phyloP scores from a whole-genome alignment of 2,113 vertebrate species.

The Cebus imitator region DNA sequence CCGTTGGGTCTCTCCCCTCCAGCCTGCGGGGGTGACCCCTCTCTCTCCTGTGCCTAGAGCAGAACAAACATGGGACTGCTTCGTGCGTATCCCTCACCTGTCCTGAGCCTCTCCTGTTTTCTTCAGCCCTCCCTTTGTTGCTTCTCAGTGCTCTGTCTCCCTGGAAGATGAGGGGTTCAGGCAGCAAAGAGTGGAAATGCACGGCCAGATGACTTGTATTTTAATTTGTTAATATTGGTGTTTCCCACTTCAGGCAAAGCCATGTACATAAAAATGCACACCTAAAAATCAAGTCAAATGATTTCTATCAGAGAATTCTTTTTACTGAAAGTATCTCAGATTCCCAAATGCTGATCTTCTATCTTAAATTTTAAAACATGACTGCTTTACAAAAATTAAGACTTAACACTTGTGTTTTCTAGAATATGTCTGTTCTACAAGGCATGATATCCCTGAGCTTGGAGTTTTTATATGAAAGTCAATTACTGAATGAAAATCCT shows the following conservation, averaged over 20 bases:
- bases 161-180: not conserved
- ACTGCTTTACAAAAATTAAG: not conserved
- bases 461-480: not conserved
- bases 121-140: not conserved
- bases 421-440: not conserved
- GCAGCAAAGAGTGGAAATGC: not conserved
- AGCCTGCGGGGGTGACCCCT: not conserved
- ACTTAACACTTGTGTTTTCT: not conserved
- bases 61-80: not conserved
- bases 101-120: not conserved
- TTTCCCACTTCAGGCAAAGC: not conserved
- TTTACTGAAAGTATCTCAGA: not conserved
- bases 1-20: not conserved
- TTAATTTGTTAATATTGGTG: not conserved
- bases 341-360: not conserved
- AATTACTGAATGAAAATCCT: not conserved
- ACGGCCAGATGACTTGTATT: not conserved
- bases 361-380: not conserved
- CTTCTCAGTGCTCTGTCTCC: not conserved
- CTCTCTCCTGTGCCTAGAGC: not conserved
- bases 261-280: not conserved
- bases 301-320: not conserved
- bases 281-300: not conserved
- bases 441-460: not conserved
- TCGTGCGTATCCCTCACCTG: not conserved